phyloP scores from a whole-genome alignment of 2,797 vertebrate species.

The Numenius phaeopus region DNA sequence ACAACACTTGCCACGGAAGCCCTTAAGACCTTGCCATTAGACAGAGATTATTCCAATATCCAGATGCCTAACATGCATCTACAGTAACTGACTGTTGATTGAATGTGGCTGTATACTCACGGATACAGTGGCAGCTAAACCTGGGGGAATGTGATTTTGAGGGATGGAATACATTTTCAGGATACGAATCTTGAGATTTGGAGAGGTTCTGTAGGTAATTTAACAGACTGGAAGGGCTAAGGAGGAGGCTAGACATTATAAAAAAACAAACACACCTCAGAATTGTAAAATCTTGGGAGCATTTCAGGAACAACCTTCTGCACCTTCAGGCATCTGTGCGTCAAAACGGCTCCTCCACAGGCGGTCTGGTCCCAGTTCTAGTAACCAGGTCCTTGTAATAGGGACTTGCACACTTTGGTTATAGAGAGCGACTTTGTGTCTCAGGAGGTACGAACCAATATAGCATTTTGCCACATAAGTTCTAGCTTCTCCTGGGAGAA shows the following conservation, averaged over 20 bases:
- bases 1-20: conserved; percentile 1
- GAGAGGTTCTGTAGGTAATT: not conserved
- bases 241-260: not conserved
- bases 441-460: not conserved
- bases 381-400: not conserved
- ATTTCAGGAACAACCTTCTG: not conserved
- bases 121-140: not conserved
- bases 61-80: not conserved
- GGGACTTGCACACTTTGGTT: accelerated
- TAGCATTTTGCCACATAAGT: not conserved
- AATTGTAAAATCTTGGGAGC: not conserved
- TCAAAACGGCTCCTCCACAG: not conserved
- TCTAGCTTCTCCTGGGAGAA: not conserved
- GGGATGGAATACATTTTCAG: not conserved
- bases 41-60: conserved; percentile 19
- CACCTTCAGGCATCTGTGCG: not conserved
- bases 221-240: not conserved
- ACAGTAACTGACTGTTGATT: not conserved
- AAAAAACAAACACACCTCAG: not conserved
- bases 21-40: not conserved
- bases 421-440: not conserved
- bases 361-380: not conserved
- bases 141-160: not conserved
- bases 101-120: not conserved
- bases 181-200: not conserved